A percentile compares a stretch with the other conserved stretches of the same genome.
Conservation (phyloP, 1,140 invertebrate genomes). For the Atopsyche davidsoni region DNA sequence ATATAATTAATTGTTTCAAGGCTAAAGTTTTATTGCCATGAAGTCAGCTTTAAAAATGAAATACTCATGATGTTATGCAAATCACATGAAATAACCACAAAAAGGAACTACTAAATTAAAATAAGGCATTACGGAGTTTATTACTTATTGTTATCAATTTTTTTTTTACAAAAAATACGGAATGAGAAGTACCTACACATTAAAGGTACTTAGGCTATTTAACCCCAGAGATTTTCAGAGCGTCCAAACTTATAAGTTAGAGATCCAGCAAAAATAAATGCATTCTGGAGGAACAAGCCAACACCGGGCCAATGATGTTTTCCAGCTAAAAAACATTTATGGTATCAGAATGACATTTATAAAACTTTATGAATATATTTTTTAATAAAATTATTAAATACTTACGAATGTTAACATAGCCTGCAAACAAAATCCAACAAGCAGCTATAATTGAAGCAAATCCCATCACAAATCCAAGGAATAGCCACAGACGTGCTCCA, state of each 20-base stretch:
- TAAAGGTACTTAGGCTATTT: slow-evolving; percentile 28
- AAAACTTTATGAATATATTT: no score
- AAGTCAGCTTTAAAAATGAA: no score
- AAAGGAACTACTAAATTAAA: no score
- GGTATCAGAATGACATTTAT: background rate
- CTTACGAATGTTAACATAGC: slow-evolving; percentile 55
- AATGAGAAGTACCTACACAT: no score
- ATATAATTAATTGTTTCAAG: no score
- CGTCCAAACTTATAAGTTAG: slow-evolving; percentile 92
- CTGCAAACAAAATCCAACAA: slow-evolving; percentile 90
- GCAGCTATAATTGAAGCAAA: slow-evolving; percentile 94
- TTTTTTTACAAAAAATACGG: no score
- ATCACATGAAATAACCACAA: no score
- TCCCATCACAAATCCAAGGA: slow-evolving; percentile 92
- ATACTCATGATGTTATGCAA: no score
- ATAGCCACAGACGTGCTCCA: slow-evolving; percentile 91
- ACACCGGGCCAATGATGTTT: slow-evolving; percentile 74
- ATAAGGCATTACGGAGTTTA: no score
- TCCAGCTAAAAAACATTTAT: slow-evolving; percentile 17
- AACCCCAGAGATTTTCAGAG: slow-evolving; percentile 78
- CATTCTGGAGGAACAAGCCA: slow-evolving; percentile 89
- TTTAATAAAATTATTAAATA: slow-evolving; percentile 18
- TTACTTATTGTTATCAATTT: no score
- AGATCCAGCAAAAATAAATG: slow-evolving; percentile 88
- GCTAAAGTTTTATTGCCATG: no score